Percentiles rank a stretch among this genome's conserved stretches.
Evolutionary conservation across 2,113 vertebrate species (phyloP).

Genomic region (Cynopterus brachyotis): DNA sequence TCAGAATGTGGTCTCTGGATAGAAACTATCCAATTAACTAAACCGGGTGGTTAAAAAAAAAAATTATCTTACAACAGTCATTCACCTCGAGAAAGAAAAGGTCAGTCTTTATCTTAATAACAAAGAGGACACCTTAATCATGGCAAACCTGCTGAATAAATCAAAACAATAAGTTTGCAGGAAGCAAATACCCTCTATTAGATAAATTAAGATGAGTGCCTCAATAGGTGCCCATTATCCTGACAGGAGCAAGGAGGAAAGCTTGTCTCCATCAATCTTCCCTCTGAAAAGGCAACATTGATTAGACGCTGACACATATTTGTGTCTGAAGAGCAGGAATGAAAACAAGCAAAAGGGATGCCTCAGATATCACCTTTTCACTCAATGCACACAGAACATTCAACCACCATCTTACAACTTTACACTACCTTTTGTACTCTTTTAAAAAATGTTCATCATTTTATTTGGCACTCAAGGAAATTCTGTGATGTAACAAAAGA

Average conservation of each 20-base stretch:
- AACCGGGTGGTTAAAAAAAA: background rate
- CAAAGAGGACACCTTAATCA: constrained; percentile 56
- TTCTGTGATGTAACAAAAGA: background rate
- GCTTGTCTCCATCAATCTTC: background rate
- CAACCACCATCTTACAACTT: background rate
- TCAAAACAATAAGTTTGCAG: constrained; percentile 46
- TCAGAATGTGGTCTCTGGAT: constrained; percentile 8
- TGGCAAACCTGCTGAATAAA: constrained; percentile 13
- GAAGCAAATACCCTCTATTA: background rate
- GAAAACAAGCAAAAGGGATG: background rate
- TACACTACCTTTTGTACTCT: background rate
- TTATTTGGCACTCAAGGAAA: background rate
- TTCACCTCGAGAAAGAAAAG: constrained; percentile 52
- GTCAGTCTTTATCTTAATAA: constrained; percentile 56
- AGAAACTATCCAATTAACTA: constrained; percentile 60
- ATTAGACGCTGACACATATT: background rate
- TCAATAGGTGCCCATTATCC: background rate
- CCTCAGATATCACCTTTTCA: background rate
- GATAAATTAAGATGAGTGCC: background rate
- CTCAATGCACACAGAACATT: background rate
- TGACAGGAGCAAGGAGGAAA: constrained; percentile 15
- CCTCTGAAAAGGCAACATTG: background rate
- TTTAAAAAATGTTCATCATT: background rate
- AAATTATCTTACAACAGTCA: constrained; percentile 51
- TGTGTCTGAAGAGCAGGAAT: background rate